Base-by-base conservation (phyloP, 2,888 invertebrate genomes). In the Ennomos quercinarius region DNA sequence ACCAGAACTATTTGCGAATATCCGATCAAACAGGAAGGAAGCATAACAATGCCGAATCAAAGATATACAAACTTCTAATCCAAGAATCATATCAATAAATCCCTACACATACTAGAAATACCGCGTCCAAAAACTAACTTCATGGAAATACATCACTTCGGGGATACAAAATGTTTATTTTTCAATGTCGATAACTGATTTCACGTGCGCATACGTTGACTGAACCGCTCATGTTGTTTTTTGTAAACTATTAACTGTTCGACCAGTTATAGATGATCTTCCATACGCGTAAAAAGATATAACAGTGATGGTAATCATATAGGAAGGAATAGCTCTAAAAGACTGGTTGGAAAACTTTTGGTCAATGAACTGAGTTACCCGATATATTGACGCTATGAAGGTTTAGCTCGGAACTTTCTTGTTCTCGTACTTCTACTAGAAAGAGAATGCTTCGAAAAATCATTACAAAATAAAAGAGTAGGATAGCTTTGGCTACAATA, bases 221-320 rank as follows among this genome's bases (percentile, higher is more conserved):
- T 80, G 90, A 89, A 73, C 65, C 54, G 76, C 78, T 89, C 87
- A 86, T 81, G 78, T 73, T 85, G 87, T 88, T 86, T 86, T 85
- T 74, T 70, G 77, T 80, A 80, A 77, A 78, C 79, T 71, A 76
- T 73, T 74, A 9, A 50, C 41, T 43, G 37, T 12, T 8, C 34
- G 27, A 62, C 70, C 67, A 67, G 57, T 46, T 5, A 57, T 50
- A 40, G 8, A 12, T 52, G 70, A 57, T 9, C 66, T 45, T 10
- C 40, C n/a, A n/a, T n/a, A 27, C 12, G 10, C 36, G 52, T 39
- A 46, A 6, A 40, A 27, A 43, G 27, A 17, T 39, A 39, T 12
- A 40, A 39, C n/a, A 17, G 58, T 44, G 36, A 13, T 43, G 50
- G 38, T 40, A 36, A 13, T 47, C 3, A 27, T 39, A 39, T 34